Evolutionary conservation across 1,140 invertebrate genomes (phyloP).

Genomic region (Dendrolimus kikuchii): DNA sequence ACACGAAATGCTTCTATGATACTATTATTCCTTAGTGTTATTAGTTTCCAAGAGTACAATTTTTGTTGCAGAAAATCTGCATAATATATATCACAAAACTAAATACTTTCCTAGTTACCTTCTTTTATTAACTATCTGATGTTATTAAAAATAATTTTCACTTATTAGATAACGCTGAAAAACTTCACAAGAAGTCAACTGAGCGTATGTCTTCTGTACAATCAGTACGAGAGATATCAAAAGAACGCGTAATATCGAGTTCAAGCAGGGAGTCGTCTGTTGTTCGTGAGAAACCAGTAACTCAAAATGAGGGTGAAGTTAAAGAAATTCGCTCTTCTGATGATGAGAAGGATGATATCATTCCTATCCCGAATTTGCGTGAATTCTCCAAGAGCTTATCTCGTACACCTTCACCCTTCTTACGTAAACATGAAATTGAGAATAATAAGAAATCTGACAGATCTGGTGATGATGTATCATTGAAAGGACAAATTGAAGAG

Average conservation of each 20-base stretch:
- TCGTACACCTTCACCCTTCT: conserved; percentile 84
- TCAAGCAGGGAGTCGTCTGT: conserved; percentile 68
- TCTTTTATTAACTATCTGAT: too few relatives aligned
- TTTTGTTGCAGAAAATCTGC: too few relatives aligned
- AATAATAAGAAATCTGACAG: conserved; percentile 62
- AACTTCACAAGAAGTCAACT: conserved; percentile 41
- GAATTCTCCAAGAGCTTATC: conserved; percentile 81
- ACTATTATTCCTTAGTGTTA: too few relatives aligned
- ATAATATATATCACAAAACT: too few relatives aligned
- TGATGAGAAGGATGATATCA: conserved; percentile 58
- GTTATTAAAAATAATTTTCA: neutral
- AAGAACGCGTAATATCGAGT: conserved; percentile 54
- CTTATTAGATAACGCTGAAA: conserved; percentile 49
- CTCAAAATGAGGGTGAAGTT: conserved; percentile 32
- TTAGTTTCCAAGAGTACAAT: too few relatives aligned
- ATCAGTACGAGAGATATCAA: conserved; percentile 35
- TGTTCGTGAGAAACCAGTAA: conserved; percentile 38
- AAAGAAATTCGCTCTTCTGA: conserved; percentile 60
- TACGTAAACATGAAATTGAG: conserved; percentile 82
- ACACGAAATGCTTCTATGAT: too few relatives aligned
- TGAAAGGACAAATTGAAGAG: conserved; percentile 54
- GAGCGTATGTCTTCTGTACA: conserved; percentile 33
- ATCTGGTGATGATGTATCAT: conserved; percentile 52
- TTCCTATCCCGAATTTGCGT: conserved; percentile 42
- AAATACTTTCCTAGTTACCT: too few relatives aligned